phyloP scores from a whole-genome alignment of 2,797 vertebrate genomes.

The Propithecus deckenii region DNA sequence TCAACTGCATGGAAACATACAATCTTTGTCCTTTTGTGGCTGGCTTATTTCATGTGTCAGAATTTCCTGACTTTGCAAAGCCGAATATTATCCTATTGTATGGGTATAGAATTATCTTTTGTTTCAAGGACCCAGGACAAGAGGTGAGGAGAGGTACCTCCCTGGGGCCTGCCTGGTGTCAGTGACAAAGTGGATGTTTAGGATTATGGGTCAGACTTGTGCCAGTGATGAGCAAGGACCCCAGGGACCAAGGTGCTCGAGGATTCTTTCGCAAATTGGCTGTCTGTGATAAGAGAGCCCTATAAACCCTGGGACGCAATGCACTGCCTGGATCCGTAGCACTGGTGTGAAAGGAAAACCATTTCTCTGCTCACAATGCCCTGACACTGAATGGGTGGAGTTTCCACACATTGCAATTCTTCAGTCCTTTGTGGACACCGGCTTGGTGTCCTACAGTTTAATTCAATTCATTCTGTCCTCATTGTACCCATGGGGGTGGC shows the following conservation, averaged over 20 bases:
- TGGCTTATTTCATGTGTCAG: neutral
- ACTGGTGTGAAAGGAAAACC: neutral
- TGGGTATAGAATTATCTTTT: neutral
- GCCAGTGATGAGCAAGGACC: neutral
- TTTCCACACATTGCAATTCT: neutral
- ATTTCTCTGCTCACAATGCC: neutral
- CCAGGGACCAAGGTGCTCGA: neutral
- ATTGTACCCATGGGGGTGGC: too few relatives aligned
- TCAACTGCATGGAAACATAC: neutral
- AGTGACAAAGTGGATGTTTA: neutral
- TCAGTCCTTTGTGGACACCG: neutral
- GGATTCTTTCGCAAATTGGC: neutral
- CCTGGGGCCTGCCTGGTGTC: neutral
- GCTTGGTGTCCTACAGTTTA: neutral
- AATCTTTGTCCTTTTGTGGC: neutral
- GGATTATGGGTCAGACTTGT: neutral
- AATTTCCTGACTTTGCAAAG: neutral
- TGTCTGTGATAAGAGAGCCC: neutral
- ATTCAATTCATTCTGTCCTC: neutral
- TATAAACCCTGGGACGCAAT: neutral
- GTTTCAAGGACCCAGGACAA: neutral
- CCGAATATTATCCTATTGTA: too few relatives aligned
- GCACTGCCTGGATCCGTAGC: rapidly evolving
- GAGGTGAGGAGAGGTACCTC: neutral
- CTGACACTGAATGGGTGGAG: too few relatives aligned